Evolutionary conservation across 2,113 vertebrate species (phyloP), one percentile per base, ranked within the genome.

Genomic region (Megaleporinus macrocephalus): DNA sequence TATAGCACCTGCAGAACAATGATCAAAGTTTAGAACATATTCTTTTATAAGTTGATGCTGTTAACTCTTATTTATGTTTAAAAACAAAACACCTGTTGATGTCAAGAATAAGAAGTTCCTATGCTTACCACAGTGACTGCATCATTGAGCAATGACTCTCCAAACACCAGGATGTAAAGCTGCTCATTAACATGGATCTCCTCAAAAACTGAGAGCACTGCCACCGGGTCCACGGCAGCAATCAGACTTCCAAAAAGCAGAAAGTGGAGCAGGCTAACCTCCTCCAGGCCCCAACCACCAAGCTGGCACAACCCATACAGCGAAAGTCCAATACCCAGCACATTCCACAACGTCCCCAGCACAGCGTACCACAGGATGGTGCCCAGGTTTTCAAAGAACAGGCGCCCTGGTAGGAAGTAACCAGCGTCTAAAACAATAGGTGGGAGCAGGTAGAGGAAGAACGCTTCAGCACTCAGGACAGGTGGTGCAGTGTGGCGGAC

Each of bases 131-230:
- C 97, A 0, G 97, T 98, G 91, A 98, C 97, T 0, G 97, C 97
- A 0, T 99, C 97, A 0, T 98, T 98, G 65, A 98, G 96, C 82
- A 99, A 94, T 7, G 97, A 98, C 88, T 99, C 97, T 26, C 97
- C 97, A 0, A 99, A 98, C 88, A 99, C 97, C 4, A 99, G 91
- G 89, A 97, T 97, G 89, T 98, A 94, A 61, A 98, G 94, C 87
- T 98, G 94, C 89, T 99, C 97, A 0, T 98, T 98, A 92, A 98
- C 97, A 90, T 98, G 97, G 89, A 99, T 98, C 90, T 98, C 97
- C 90, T 97, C 97, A 0, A 99, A 99, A 49, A 98, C 97, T 0
- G 97, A 97, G 84, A 99, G 94, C 72, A 98, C 97, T 0, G 97
- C 97, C 85, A 99, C 97, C 0, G 97, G 97, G 89, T 99, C 97